These are phyloP conservation scores for Synergus umbraculus DNA, from an alignment of 2,888 invertebrate genomes.

Conservation along the genomic window DNA sequence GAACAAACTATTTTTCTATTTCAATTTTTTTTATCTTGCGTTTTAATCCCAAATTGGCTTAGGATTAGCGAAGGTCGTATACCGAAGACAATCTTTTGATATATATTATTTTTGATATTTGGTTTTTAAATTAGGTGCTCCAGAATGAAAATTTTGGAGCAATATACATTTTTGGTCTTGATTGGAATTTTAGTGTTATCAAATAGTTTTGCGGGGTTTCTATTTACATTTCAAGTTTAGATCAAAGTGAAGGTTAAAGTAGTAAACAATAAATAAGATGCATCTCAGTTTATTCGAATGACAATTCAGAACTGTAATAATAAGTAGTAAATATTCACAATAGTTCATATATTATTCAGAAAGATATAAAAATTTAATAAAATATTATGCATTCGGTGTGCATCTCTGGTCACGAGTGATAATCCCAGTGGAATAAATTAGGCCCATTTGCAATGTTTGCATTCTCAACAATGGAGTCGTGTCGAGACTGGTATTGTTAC, in stretches of 20 bases:
- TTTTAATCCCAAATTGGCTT: neutral
- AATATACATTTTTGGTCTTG: neutral
- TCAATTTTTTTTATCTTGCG: neutral
- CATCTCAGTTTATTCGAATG: neutral
- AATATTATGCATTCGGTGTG: neutral
- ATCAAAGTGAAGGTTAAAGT: neutral
- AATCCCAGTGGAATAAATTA: neutral
- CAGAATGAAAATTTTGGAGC: neutral
- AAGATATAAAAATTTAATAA: neutral
- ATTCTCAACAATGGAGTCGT: conserved; percentile 24
- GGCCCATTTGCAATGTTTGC: conserved; percentile 11
- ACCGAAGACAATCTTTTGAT: too few relatives aligned
- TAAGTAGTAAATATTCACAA: too few relatives aligned
- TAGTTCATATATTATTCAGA: too few relatives aligned
- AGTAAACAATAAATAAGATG: neutral
- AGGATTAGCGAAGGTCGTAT: neutral
- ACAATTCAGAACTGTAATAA: neutral
- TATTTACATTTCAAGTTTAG: neutral
- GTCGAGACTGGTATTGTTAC: conserved; percentile 9
- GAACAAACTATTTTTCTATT: neutral
- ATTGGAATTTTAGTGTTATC: neutral
- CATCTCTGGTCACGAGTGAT: neutral
- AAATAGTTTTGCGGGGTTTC: neutral
- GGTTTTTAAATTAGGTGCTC: neutral
- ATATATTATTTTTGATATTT: neutral